phyloP scores from a whole-genome alignment of 1,140 invertebrate species.

The Laupala kohalensis region DNA sequence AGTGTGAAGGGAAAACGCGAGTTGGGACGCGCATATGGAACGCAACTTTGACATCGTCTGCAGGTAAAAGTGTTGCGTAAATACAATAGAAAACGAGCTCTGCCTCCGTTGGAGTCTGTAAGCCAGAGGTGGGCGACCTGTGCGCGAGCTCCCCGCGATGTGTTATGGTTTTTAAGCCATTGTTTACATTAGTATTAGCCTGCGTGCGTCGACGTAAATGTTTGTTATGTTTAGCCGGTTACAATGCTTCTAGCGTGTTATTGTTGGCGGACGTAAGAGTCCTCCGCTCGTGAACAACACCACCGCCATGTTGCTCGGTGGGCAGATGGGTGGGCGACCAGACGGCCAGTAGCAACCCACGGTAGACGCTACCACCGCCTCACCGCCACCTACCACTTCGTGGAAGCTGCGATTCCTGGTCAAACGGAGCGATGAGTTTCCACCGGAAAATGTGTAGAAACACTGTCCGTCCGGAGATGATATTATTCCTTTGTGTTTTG shows the following conservation, averaged over 20 bases:
- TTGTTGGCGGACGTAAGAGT: not conserved
- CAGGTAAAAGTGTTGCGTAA: not conserved
- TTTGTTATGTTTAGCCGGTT: not conserved
- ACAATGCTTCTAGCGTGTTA: not conserved
- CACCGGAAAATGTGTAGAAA: too few species aligned
- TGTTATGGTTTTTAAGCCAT: not conserved
- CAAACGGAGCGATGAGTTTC: too few species aligned
- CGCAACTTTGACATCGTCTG: not conserved
- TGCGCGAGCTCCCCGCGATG: not conserved
- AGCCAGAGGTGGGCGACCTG: not conserved
- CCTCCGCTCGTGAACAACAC: not conserved
- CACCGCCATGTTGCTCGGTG: too few species aligned
- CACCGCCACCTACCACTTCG: too few species aligned
- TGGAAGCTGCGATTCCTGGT: too few species aligned
- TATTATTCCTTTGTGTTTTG: too few species aligned
- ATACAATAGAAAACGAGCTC: not conserved
- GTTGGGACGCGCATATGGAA: not conserved
- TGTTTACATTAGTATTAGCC: not conserved
- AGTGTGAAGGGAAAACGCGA: not conserved
- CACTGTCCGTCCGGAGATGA: too few species aligned
- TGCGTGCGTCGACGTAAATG: not conserved
- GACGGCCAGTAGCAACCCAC: too few species aligned
- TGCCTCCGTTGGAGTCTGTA: not conserved
- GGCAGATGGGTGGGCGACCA: too few species aligned
- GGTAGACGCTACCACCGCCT: too few species aligned